Base-by-base conservation (phyloP, 2,113 vertebrate genomes). In the Epinephelus cyanopodus region DNA sequence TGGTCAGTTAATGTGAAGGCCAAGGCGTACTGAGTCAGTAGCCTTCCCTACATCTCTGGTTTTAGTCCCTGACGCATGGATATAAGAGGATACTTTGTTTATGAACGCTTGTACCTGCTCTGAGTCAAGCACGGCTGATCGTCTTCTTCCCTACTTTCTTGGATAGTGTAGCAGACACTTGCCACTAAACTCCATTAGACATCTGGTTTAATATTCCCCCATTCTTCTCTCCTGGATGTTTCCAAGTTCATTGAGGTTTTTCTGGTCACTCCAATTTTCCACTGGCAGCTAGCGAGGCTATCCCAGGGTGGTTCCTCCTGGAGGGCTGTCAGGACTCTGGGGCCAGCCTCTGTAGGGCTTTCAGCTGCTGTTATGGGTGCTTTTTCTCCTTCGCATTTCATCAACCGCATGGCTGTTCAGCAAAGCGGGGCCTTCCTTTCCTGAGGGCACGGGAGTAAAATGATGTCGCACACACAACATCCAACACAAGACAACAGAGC, bases 191-290 rank as follows among this genome's bases (percentile, higher is more conserved):
- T 93, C 94, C 89, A 95, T 95, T 94, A 95, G 93, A 95, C 95
- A 95, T 95, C 93, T 96, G 95, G 92, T 96, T 95, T 95, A 96
- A 95, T 95, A 94, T 95, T 92, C 85, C 91, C 73, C 89, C 91
- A 92, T 94, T 95, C 93, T 95, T 94, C 92, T 94, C 90, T 88
- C 82, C 85, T 85, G 87, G 90, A 94, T 90, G 90, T 90, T 93
- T 96, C 95, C 95, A 96, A 95, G 92, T 95, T 94, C 93, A 93
- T 87, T 95, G 95, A 95, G 95, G 95, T 95, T 96, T 96, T 95
- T 95, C 85, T 95, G 94, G 92, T 95, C 94, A 93, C 91, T 95
- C 93, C 94, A 96, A 92, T 95, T 96, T 96, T 96, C 95, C 95
- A 94, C 93, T 96, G 95, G 94, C 95, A 95, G 95, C 90, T 85